phyloP scores from a whole-genome alignment of 1,140 invertebrate species.

The Brachionus koreanus region DNA sequence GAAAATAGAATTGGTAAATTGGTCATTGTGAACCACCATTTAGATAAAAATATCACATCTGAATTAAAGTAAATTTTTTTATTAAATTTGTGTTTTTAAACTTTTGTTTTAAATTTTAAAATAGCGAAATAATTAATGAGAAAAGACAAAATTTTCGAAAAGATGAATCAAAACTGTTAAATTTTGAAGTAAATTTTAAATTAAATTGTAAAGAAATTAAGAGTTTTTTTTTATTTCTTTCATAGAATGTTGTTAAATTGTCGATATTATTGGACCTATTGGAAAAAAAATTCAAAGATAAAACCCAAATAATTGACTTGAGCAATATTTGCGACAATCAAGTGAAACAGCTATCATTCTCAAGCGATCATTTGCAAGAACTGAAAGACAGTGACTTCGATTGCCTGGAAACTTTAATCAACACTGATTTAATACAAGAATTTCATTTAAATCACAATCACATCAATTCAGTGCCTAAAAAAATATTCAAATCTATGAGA shows the following conservation, averaged over 20 bases:
- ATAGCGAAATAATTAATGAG: slow-evolving; percentile 5
- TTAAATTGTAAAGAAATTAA: too few relatives aligned
- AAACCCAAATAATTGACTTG: background rate
- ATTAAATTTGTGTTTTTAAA: background rate
- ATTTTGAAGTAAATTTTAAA: background rate
- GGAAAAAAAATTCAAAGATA: slow-evolving; percentile 13
- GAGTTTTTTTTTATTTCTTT: background rate
- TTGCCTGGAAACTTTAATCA: background rate
- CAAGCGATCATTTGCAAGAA: background rate
- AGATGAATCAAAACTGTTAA: slow-evolving; percentile 15
- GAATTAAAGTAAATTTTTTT: background rate
- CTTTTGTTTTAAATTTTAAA: background rate
- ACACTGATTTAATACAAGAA: background rate
- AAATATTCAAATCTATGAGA: background rate
- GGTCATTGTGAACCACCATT: background rate
- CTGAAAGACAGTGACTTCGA: background rate
- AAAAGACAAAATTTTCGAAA: slow-evolving; percentile 4
- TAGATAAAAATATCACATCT: background rate
- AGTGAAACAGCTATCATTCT: background rate
- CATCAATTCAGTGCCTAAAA: background rate
- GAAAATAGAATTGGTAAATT: slow-evolving; percentile 7
- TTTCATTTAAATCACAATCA: background rate
- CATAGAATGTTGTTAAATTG: background rate
- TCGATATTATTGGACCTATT: background rate
- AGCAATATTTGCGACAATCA: background rate